A percentile compares a stretch with the other conserved stretches of the same genome.
Conservation (phyloP, 2,113 vertebrate species). For the Pteronura brasiliensis region DNA sequence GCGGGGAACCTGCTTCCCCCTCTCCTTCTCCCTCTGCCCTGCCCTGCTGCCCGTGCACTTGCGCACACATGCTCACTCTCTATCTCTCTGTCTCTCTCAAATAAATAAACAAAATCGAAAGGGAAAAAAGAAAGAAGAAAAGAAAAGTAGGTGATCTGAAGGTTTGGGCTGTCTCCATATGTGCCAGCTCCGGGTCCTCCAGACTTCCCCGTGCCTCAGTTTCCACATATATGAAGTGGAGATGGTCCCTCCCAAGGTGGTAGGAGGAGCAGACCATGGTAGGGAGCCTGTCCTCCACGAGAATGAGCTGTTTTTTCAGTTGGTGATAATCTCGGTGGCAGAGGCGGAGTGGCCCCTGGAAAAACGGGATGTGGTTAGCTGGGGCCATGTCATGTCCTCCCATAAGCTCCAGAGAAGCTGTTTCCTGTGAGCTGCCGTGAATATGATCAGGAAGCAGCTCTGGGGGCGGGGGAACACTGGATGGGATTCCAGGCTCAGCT, state of each 20-base stretch:
- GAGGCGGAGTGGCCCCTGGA: neutral
- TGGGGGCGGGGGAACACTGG: neutral
- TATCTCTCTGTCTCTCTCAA: too few relatives aligned
- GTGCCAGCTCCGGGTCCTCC: neutral
- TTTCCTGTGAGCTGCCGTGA: neutral
- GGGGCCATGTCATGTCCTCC: neutral
- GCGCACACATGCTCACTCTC: too few relatives aligned
- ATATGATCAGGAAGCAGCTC: neutral
- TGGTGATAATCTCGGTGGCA: neutral
- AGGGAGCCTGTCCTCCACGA: neutral
- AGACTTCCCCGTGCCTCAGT: neutral
- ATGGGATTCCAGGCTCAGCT: neutral
- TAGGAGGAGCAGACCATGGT: neutral
- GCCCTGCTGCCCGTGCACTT: too few relatives aligned
- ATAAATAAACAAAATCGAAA: too few relatives aligned
- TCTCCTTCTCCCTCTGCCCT: too few relatives aligned
- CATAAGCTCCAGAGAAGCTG: neutral
- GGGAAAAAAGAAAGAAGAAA: too few relatives aligned
- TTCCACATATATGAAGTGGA: neutral
- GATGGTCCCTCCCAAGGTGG: neutral
- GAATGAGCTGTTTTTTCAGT: neutral
- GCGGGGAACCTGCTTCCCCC: too few relatives aligned
- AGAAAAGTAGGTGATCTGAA: neutral
- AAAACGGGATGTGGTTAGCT: neutral
- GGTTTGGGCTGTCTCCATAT: neutral